Base-by-base conservation (phyloP, 2,888 invertebrate genomes). In the Drosophila helvetica region DNA sequence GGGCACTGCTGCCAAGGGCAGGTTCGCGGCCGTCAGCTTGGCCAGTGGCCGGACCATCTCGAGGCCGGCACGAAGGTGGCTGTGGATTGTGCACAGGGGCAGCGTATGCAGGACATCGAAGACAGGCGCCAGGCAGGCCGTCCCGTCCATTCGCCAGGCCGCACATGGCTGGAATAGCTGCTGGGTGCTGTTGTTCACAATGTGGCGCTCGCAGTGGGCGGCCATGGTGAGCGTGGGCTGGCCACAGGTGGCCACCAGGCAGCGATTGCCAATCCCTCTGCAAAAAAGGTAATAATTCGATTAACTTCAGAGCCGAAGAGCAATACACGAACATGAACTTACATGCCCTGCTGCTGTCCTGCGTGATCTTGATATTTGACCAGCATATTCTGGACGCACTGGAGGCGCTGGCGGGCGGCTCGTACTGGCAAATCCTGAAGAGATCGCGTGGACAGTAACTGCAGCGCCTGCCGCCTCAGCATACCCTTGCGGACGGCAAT, bases 61-160 rank as follows among this genome's bases (percentile, higher is more conserved):
- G 77, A 95, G 94, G 5, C 61, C 78, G 89, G 96, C 97, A 91
- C 96, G 93, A 91, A 96, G 96, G 92, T 96, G 94, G 1, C 96
- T 96, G 92, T 98, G 98, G 86, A 96, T 96, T 8, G 95, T 93
- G 91, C 98, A 98, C 8, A 98, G 93, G 52, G 98, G 97, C 90
- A 97, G 93, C 90, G 97, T 95, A 89, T 96, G 95, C 53, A 94
- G 93, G 68, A 96, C 94, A 92, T 96, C 96, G 85, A 96, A 95
- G 54, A 96, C 96, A 50, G 96, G 96, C 76, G 95, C 93, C 88
- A 95, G 95, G 91, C 96, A 96, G 90, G 96, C 96, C 38, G 95
- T 95, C 87, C 96, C 92, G 91, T 96, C 95, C 64, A 95, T 94
- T 91, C 95, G 95, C 91, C 96, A 96, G 70, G 96, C 96, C 70